Evolutionary conservation across 1,140 invertebrate species (phyloP).

Genomic region (Teleopsis dalmanni): DNA sequence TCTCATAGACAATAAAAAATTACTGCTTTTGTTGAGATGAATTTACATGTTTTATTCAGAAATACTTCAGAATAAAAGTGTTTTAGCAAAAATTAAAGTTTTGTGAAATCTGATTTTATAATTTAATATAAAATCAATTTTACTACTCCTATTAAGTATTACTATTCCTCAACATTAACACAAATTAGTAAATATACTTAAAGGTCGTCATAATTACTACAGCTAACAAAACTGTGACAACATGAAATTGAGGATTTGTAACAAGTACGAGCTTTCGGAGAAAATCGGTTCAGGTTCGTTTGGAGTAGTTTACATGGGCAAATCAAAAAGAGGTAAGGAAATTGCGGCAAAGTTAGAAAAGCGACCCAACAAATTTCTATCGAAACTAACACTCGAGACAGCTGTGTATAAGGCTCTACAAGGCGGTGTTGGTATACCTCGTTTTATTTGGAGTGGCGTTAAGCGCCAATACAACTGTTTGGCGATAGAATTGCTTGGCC

Average conservation of each 20-base stretch:
- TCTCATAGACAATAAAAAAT: too few species aligned
- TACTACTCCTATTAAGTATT: too few species aligned
- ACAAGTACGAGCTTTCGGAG: conserved; percentile 92
- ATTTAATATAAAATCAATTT: too few species aligned
- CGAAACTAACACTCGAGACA: conserved; percentile 97
- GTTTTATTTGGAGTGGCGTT: conserved; percentile 96
- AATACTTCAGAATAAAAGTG: too few species aligned
- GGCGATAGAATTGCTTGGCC: conserved; percentile 98
- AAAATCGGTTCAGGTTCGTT: conserved; percentile 98
- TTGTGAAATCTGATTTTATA: too few species aligned
- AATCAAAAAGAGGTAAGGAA: conserved; percentile 94
- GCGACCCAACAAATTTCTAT: conserved; percentile 97
- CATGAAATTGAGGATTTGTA: conserved; percentile 96
- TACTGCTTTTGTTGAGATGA: too few species aligned
- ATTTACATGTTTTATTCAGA: too few species aligned
- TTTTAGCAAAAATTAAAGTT: too few species aligned
- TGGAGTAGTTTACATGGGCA: conserved; percentile 96
- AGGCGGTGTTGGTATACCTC: conserved; percentile 92
- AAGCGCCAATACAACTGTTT: conserved; percentile 99
- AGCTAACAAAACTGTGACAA: too few species aligned
- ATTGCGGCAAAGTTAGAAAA: conserved; percentile 99
- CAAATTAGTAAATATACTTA: too few species aligned
- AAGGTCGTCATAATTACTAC: too few species aligned
- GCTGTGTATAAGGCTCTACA: conserved; percentile 99
- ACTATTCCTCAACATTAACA: too few species aligned